These are phyloP conservation scores for Hippoglossus hippoglossus DNA, from an alignment of 2,797 vertebrate genomes.

Conservation along the genomic window DNA sequence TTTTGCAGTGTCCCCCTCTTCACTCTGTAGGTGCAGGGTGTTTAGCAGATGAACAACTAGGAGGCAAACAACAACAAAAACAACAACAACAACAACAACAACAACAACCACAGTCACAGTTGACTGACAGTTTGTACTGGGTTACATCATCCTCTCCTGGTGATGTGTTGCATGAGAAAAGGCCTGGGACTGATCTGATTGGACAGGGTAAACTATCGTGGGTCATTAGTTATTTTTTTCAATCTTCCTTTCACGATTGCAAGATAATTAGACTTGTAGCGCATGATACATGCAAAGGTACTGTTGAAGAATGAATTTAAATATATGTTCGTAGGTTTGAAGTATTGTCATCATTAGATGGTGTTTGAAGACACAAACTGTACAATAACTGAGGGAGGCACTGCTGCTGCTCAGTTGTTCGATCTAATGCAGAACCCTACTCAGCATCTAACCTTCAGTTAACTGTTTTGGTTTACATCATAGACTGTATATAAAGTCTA, in stretches of 20 bases:
- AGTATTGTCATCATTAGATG: conserved; percentile 47
- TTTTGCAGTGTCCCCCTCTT: conserved; percentile 82
- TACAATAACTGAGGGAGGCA: conserved; percentile 55
- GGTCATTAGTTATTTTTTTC: conserved; percentile 61
- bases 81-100: conserved; percentile 22
- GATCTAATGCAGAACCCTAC: conserved; percentile 51
- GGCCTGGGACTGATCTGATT: conserved; percentile 72
- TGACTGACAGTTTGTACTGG: conserved; percentile 54
- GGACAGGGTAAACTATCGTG: conserved; percentile 79
- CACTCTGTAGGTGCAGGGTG: conserved; percentile 77
- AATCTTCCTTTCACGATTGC: conserved; percentile 60
- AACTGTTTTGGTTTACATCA: conserved; percentile 34
- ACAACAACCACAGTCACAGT: conserved; percentile 41
- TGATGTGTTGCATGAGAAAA: conserved; percentile 77
- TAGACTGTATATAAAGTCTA: too few relatives aligned
- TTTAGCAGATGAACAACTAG: conserved; percentile 61
- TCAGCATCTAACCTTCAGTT: conserved; percentile 45
- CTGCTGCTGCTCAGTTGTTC: conserved; percentile 39
- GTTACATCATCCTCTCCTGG: conserved; percentile 61
- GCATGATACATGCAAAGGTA: conserved; percentile 78
- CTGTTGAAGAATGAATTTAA: conserved; percentile 54
- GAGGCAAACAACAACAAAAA: conserved; percentile 52
- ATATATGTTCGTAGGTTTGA: conserved; percentile 47
- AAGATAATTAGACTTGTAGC: conserved; percentile 77
- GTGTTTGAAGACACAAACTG: conserved; percentile 73